A percentile compares a stretch with the other conserved stretches of the same genome.
These are phyloP conservation scores for Drosophila ezoana DNA, from an alignment of 2,888 invertebrate genomes.

Conservation along the genomic window DNA sequence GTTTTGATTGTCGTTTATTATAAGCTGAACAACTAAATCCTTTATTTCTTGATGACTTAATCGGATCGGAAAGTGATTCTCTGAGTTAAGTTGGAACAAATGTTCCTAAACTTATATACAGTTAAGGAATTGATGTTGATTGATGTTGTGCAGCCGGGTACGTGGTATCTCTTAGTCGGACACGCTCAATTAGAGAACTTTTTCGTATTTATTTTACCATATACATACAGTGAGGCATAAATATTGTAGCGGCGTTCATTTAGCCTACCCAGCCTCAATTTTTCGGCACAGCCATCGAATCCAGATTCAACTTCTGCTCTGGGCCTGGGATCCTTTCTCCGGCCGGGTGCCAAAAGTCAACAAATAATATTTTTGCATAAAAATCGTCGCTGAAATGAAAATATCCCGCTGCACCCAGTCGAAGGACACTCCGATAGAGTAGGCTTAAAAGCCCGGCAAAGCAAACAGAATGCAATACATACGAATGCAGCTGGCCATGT, in stretches of 20 bases:
- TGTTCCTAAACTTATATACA: no score
- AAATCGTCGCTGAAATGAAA: conserved; percentile 72
- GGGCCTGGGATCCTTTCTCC: conserved; percentile 14
- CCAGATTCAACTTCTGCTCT: conserved; percentile 35
- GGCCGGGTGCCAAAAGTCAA: conserved; percentile 73
- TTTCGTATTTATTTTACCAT: conserved; percentile 7
- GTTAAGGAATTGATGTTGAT: no score
- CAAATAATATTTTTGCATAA: conserved; percentile 78
- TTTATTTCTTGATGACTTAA: no score
- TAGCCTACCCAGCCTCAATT: conserved; percentile 12
- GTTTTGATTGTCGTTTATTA: no score
- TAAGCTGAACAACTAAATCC: no score
- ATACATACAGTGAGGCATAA: conserved; percentile 8
- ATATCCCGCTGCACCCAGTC: conserved; percentile 43
- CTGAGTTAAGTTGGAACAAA: no score
- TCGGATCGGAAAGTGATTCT: no score
- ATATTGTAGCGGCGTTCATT: conserved; percentile 50
- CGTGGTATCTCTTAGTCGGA: neutral
- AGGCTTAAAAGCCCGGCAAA: conserved; percentile 47
- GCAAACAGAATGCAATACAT: conserved; percentile 33
- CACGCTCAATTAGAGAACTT: neutral
- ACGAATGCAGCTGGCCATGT: conserved; percentile 6
- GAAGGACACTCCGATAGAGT: conserved; percentile 19
- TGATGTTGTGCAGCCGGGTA: no score
- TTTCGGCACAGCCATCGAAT: conserved; percentile 21